phyloP scores from a whole-genome alignment of 2,797 vertebrate genomes.

The Capromys pilorides region DNA sequence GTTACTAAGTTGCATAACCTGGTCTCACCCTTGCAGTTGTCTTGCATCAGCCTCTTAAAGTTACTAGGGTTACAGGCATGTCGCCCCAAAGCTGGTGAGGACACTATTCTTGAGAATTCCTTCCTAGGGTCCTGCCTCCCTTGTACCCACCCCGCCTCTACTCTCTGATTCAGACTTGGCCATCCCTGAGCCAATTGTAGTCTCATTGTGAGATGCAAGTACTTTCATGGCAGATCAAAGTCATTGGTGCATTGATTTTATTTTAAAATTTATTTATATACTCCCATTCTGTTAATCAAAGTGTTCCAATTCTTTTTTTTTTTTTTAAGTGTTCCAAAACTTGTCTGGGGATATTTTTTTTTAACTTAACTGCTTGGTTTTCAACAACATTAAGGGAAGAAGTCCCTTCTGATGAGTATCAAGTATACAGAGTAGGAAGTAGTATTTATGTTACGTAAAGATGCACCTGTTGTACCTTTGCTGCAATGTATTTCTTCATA shows the following conservation, averaged over 20 bases:
- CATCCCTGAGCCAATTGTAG: background rate
- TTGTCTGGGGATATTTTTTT: conserved; percentile 68
- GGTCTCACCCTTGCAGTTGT: background rate
- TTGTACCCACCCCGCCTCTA: background rate
- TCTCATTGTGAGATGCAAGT: conserved; percentile 21
- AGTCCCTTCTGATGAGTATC: background rate
- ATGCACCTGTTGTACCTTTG: background rate
- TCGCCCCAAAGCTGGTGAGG: background rate
- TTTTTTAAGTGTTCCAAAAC: conserved; percentile 48
- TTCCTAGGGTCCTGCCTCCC: background rate
- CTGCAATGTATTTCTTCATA: background rate
- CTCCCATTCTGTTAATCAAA: conserved; percentile 69
- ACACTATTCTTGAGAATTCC: background rate
- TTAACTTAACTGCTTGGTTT: conserved; percentile 58
- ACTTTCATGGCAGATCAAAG: conserved; percentile 44
- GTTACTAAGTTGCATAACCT: background rate
- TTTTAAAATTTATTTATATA: conserved; percentile 58
- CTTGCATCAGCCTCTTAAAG: background rate
- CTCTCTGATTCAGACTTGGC: background rate
- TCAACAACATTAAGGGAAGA: conserved; percentile 67
- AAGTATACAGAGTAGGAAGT: conserved; percentile 13
- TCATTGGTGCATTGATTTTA: conserved; percentile 56
- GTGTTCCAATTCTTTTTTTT: background rate
- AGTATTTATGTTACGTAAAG: conserved; percentile 17
- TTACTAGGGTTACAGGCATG: background rate